phyloP scores from a whole-genome alignment of 1,140 invertebrate genomes.

The Brachionus koreanus region DNA sequence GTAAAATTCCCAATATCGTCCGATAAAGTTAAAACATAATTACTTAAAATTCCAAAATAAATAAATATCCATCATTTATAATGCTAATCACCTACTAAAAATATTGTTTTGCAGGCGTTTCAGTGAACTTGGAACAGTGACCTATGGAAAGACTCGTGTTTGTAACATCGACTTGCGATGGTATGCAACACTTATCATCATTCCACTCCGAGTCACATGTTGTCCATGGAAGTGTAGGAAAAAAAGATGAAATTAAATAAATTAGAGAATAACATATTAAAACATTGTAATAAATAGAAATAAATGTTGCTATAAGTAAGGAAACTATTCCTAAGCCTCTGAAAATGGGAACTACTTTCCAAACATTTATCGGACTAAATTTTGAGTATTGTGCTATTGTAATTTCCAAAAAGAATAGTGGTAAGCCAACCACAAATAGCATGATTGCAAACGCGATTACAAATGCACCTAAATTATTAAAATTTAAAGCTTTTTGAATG shows the following conservation, averaged over 20 bases:
- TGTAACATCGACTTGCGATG: not conserved
- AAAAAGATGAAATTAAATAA: slow-evolving; percentile 60
- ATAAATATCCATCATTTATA: not conserved
- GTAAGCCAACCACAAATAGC: slow-evolving; percentile 66
- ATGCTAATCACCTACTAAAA: slow-evolving; percentile 2
- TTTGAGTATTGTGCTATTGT: slow-evolving; percentile 74
- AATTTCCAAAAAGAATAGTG: slow-evolving; percentile 71
- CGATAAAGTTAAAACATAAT: slow-evolving; percentile 27
- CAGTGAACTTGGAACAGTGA: not conserved
- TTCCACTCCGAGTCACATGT: slow-evolving; percentile 60
- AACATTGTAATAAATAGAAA: slow-evolving; percentile 46
- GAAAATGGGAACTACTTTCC: slow-evolving; percentile 74
- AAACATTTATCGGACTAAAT: slow-evolving; percentile 70
- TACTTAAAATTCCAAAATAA: not conserved
- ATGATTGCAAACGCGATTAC: slow-evolving; percentile 67
- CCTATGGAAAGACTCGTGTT: not conserved
- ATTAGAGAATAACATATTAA: slow-evolving; percentile 44
- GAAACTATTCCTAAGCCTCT: slow-evolving; percentile 58
- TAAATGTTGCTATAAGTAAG: not conserved
- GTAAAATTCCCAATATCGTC: slow-evolving; percentile 31
- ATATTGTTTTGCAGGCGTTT: slow-evolving; percentile 4
- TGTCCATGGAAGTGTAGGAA: slow-evolving; percentile 65
- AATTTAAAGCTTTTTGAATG: not conserved
- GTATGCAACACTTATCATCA: slow-evolving; percentile 40
- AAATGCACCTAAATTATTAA: slow-evolving; percentile 63